A percentile compares a stretch with the other conserved stretches of the same genome.
Conservation (phyloP, 2,888 invertebrate genomes). For the Ptycholaimellus sp. region DNA sequence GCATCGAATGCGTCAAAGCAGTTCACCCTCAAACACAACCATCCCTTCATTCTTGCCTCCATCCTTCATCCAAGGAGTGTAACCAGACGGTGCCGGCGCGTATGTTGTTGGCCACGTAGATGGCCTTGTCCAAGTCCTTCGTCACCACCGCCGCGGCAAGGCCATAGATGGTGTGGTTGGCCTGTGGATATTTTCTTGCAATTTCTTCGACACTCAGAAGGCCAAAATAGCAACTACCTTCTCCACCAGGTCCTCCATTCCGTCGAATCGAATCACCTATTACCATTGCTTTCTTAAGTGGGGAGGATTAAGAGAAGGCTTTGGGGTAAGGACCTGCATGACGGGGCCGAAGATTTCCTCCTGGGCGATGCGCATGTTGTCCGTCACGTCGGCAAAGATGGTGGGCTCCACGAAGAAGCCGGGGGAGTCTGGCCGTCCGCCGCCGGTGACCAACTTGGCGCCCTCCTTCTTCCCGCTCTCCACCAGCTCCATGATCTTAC, state of each 20-base stretch:
- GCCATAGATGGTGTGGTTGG: conserved; percentile 69
- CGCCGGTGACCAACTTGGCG: conserved; percentile 52
- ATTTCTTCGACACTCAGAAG: too few species aligned
- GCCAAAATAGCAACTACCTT: too few species aligned
- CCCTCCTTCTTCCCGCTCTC: conserved; percentile 58
- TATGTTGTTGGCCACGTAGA: conserved; percentile 44
- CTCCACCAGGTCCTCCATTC: conserved; percentile 25
- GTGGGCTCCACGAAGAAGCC: conserved; percentile 33
- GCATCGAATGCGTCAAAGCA: conserved; percentile 62
- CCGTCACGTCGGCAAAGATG: conserved; percentile 31
- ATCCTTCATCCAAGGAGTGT: too few species aligned
- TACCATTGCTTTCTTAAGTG: too few species aligned
- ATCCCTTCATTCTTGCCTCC: too few species aligned
- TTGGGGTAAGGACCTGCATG: conserved; percentile 23
- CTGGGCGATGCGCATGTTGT: conserved; percentile 31
- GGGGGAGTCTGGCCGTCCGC: conserved; percentile 27
- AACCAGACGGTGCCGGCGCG: conserved; percentile 56
- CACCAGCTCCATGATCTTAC: conserved; percentile 55
- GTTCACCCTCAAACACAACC: conserved; percentile 50
- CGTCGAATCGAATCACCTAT: conserved; percentile 29
- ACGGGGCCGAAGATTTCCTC: conserved; percentile 36
- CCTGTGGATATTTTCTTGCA: conserved; percentile 38
- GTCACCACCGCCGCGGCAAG: conserved; percentile 78
- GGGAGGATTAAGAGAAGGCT: too few species aligned
- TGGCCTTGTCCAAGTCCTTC: conserved; percentile 62